Base-by-base conservation (phyloP, 1,140 invertebrate species). In the Trichoplusia ni region DNA sequence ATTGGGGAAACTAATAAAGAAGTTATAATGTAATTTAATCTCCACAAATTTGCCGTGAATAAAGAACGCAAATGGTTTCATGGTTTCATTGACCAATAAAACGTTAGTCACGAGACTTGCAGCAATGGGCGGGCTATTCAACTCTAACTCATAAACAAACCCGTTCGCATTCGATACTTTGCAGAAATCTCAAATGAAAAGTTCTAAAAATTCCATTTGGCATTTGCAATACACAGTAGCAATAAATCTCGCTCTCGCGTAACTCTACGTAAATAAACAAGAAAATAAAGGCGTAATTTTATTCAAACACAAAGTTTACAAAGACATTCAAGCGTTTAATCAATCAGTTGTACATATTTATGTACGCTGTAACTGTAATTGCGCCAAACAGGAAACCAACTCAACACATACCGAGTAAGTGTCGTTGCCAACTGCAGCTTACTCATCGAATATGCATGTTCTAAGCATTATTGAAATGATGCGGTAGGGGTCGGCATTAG, bases 401-500 rank as follows among this genome's bases (percentile, higher is more conserved):
- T 16, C 5, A 19, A 19, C 9, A 25, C 18, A 44, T n/a, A 18
- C 1, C 4, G 1, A 25, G n/a, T 16, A 8, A 29, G 8, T 31
- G 16, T 4, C n/a, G n/a, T n/a, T n/a, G n/a, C n/a, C n/a, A n/a
- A n/a, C n/a, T n/a, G 7, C n/a, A 19, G 11, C 13, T 51, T 82
- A 91, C 77, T 91, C 90, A 63, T 91, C 89, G 58, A 91, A 90
- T 56, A 90, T 78, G 27, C 89, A 90, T 0, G 95, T 97, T 65
- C 93, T 92, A 1, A 97, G 91, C 19, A 97, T 82, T 6, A 94
- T 93, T 53, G 94, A 92, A 42, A 94, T 92, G 0, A 97, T 94
- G 4, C 92, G 87, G 85, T 98, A 98, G 0, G 98, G 97, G 86
- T 99, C 97, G 73, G 96, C 97, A 84, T 99, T 99, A 47, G 97